Percentiles rank a stretch among this genome's conserved stretches.
These are phyloP conservation scores for Condylura cristata DNA, from an alignment of 2,113 vertebrate species.

Conservation along the genomic window DNA sequence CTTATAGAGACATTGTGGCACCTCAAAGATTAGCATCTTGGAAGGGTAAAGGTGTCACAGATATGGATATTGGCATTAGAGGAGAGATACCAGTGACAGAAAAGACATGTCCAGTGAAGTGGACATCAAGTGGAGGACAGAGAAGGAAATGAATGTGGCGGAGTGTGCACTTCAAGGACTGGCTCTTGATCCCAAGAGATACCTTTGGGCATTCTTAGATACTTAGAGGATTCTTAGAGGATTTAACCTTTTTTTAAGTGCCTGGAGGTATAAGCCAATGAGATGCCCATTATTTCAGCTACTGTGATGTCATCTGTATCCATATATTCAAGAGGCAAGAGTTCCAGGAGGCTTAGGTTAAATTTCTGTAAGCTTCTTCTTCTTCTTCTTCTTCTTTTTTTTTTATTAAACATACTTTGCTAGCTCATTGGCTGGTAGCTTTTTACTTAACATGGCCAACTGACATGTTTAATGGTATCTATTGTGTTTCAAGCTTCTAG, in stretches of 20 bases:
- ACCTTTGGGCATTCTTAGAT: not conserved
- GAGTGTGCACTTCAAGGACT: not conserved
- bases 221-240: not conserved
- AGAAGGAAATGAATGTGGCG: not conserved
- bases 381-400: no score
- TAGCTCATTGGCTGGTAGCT: not conserved
- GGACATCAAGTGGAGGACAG: not conserved
- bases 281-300: not conserved
- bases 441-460: conserved; percentile 7
- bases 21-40: not conserved
- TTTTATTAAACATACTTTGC: not conserved
- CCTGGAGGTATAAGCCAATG: not conserved
- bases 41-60: not conserved
- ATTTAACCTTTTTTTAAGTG: not conserved
- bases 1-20: not conserved
- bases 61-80: not conserved
- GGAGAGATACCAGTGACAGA: not conserved
- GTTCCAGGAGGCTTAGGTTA: not conserved
- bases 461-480: not conserved
- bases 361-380: not conserved
- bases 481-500: not conserved
- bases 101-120: not conserved
- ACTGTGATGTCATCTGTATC: not conserved
- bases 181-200: not conserved
- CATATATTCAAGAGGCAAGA: not conserved